These are phyloP conservation scores for Pipistrellus nathusii DNA, from an alignment of 2,797 vertebrate genomes.

Conservation along the genomic window DNA sequence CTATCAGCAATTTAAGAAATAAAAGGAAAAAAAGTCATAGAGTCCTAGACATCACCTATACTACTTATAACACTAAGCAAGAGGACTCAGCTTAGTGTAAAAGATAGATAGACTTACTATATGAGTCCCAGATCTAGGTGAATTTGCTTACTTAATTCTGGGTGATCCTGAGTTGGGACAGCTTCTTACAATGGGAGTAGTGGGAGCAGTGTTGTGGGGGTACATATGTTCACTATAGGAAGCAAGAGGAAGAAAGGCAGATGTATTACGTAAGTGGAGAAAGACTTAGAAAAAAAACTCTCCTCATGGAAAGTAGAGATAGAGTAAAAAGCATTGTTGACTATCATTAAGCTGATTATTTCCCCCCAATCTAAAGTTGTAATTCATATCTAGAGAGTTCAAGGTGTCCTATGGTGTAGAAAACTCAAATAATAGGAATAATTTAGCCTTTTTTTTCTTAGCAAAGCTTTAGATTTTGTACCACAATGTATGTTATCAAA, in stretches of 20 bases:
- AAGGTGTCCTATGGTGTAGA: neutral
- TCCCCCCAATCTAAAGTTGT: neutral
- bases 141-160: neutral
- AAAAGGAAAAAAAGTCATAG: neutral
- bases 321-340: neutral
- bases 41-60: neutral
- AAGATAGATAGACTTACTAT: neutral
- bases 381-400: neutral
- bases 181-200: neutral
- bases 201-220: rapidly evolving
- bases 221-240: neutral
- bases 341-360: neutral
- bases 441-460: neutral
- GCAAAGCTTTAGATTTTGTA: neutral
- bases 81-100: neutral
- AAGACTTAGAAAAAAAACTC: neutral
- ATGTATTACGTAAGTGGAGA: neutral
- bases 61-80: neutral
- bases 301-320: neutral
- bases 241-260: neutral
- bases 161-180: neutral
- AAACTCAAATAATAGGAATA: neutral
- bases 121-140: neutral
- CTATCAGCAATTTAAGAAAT: neutral
- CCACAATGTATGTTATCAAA: neutral